Base-by-base conservation (phyloP, 2,888 invertebrate genomes). In the Philopedon plagiatum region DNA sequence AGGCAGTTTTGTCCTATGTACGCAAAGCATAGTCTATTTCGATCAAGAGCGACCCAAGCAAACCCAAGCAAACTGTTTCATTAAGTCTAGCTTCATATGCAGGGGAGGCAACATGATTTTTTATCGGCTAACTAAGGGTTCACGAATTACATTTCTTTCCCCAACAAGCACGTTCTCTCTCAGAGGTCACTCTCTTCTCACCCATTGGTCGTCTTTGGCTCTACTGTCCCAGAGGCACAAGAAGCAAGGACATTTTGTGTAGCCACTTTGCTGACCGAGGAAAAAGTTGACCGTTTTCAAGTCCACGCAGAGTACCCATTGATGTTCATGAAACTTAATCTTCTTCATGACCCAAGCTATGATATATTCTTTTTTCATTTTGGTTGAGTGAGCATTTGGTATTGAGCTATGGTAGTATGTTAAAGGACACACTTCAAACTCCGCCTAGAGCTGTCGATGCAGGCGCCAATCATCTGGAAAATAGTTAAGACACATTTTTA, bases 141-240 rank as follows among this genome's bases (percentile, higher is more conserved):
- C 29, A 5, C 26, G 37, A 7, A 58, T 39, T 39, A 39, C 37
- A 34, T 58, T 58, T 54, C 11, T 2, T 54, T 54, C 2, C 13
- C 54, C 21, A 21, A 11, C 26, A 54, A 54, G 18, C 54, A 58
- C 34, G 34, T 34, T 32, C 11, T 19, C 15, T 60, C 41, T 60
- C 8, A 34, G 13, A 15, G 37, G 19, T 21, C 4, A 34, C 5
- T 46, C 23, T 46, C 32, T 62, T 9, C 46, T 44, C 21, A 46
- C 56, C 74, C 70, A 78, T 49, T 79, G 73, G 8, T 75, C 18
- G 23, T 76, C 29, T 60, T 69, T 76, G 39, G 73, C 76, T 71
- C 77, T 65, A 49, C 78, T 79, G 65, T 78, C 77, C 78, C 79
- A 79, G 15, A 76, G 23, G 67, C 77, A 79, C n/a, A 80, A 66